These are phyloP conservation scores for Sarcophilus harrisii DNA, from an alignment of 2,797 vertebrate species.

Conservation along the genomic window DNA sequence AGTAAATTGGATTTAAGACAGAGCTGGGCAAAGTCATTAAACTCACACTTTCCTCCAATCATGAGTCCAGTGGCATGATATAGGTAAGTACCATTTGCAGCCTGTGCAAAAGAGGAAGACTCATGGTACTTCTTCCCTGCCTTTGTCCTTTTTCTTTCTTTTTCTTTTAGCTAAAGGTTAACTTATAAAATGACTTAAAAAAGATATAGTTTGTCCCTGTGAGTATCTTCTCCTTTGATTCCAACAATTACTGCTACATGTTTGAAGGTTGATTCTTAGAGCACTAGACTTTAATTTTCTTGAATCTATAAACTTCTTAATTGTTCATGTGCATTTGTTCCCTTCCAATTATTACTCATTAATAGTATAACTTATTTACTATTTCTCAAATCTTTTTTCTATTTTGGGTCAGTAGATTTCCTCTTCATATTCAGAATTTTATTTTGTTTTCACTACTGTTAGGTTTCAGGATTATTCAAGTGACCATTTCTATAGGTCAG, in stretches of 20 bases:
- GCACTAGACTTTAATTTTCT: background rate
- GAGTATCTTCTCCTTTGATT: background rate
- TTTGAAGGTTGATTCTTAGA: background rate
- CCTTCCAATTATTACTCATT: background rate
- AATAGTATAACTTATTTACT: background rate
- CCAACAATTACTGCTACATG: background rate
- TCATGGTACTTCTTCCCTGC: background rate
- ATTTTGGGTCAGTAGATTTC: background rate
- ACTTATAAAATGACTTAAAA: conserved; percentile 22
- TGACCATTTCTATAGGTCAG: background rate
- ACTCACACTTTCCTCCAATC: background rate
- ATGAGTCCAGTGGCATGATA: background rate
- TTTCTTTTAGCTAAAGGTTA: conserved; percentile 19
- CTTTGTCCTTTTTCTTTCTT: conserved; percentile 48
- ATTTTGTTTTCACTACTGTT: background rate
- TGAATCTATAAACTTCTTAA: background rate
- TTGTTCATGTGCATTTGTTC: background rate
- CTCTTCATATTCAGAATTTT: background rate
- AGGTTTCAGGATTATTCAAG: conserved; percentile 15
- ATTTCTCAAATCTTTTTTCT: background rate
- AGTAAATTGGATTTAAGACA: background rate
- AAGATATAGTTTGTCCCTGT: conserved; percentile 10
- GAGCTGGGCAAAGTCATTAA: background rate
- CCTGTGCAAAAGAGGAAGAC: conserved; percentile 14
- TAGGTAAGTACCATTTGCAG: background rate